Evolutionary conservation across 2,888 invertebrate genomes (phyloP), one percentile per base, ranked within the genome.

Genomic region (Chaetogeoica ovagalla): DNA sequence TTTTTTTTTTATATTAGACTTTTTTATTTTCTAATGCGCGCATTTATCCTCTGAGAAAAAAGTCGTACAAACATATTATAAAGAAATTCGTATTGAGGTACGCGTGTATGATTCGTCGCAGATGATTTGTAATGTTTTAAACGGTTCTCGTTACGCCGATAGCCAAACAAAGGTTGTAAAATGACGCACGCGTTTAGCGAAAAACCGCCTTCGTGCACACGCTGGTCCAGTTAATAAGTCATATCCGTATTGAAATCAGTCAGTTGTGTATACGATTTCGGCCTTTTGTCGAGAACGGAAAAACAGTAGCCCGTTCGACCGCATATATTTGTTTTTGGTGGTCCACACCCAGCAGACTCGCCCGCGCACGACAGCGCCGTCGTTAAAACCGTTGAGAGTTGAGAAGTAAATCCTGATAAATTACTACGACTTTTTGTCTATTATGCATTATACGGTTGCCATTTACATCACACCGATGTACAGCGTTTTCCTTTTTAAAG

Each of bases 351-450:
- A 1, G 15, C 11, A 5, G 19, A 17, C 57, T 4, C 57, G 0
- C 7, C 57, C 19, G 7, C 2, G 4, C 30, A 60, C 62, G 37
- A 17, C 37, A 17, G 52, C 39, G 77, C 62, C 62, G 39, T 77
- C 65, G 71, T 71, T 71, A 79, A 79, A 71, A 63, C 71, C 55
- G 63, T 70, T 23, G 70, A 77, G 70, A 77, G 70, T 62, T 37
- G 79, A 57, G 63, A 77, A 55, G 79, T 79, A 79, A 79, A 71
- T 79, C 71, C 79, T 71, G 79, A 79, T 79, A 79, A 79, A 79
- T 79, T 79, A 57, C 71, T 15, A 7, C 57, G 55, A 71, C 19
- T 71, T 69, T 70, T 39, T 48, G 37, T 69, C 21, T 17, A 37
- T 55, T 21, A 1, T 43, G 62, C n/a, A n/a, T n/a, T 30, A 48